These are phyloP conservation scores for Symphodus melops DNA, from an alignment of 2,113 vertebrate species.

Conservation along the genomic window DNA sequence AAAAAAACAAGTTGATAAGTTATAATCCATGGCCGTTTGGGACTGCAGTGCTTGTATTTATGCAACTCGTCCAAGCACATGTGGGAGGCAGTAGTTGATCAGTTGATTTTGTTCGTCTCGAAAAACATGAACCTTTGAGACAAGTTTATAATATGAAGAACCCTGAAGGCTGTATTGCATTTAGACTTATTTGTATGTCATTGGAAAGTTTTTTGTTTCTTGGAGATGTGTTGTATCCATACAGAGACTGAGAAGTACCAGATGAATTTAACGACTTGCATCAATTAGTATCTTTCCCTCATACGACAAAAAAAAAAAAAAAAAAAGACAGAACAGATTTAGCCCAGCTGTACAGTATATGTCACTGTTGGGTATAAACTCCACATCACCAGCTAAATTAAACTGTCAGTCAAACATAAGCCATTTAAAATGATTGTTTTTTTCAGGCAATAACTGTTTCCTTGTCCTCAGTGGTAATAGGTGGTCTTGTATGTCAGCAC, in stretches of 20 bases:
- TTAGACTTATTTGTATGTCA: background rate
- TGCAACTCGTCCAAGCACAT: background rate
- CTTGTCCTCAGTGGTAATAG: constrained; percentile 42
- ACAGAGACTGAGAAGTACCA: constrained; percentile 8
- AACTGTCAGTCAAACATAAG: constrained; percentile 72
- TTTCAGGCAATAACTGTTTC: constrained; percentile 23
- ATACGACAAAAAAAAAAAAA: constrained; percentile 26
- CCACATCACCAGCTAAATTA: constrained; percentile 59
- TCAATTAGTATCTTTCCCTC: constrained; percentile 21
- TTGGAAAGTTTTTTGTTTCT: constrained; percentile 3
- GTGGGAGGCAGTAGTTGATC: background rate
- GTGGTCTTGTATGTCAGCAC: constrained; percentile 64
- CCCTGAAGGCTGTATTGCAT: background rate
- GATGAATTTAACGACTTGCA: constrained; percentile 44
- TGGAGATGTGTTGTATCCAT: background rate
- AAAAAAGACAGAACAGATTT: constrained; percentile 9
- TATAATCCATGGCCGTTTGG: background rate
- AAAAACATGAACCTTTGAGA: background rate
- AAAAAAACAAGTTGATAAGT: background rate
- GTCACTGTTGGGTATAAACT: constrained; percentile 26
- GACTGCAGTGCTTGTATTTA: background rate
- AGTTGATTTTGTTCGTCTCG: background rate
- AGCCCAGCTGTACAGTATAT: constrained; percentile 22
- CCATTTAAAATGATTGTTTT: constrained; percentile 10
- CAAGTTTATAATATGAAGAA: no score